Percentiles rank a stretch among this genome's conserved stretches.
These are phyloP conservation scores for Podargus strigoides DNA, from an alignment of 2,797 vertebrate genomes.

Conservation along the genomic window DNA sequence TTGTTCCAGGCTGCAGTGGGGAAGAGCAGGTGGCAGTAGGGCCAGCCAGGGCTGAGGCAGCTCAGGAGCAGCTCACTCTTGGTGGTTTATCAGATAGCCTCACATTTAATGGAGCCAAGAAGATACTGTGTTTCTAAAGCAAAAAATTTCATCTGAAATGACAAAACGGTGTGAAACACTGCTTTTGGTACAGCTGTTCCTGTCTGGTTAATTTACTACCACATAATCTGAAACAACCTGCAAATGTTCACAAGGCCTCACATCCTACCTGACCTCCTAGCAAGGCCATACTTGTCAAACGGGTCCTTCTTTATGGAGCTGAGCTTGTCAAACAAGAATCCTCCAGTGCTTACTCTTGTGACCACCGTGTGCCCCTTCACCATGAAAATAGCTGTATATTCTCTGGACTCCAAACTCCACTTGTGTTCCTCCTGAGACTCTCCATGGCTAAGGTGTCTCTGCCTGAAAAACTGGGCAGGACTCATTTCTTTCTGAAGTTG, in stretches of 20 bases:
- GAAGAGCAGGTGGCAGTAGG: not conserved
- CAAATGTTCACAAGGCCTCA: not conserved
- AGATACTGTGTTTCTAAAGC: not conserved
- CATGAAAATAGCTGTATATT: not conserved
- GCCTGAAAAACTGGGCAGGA: not conserved
- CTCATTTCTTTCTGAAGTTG: not conserved
- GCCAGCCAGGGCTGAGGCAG: not conserved
- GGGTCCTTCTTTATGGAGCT: not conserved
- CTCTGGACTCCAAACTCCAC: not conserved
- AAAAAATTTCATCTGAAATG: not conserved
- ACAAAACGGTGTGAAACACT: not conserved
- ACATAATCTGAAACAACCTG: not conserved
- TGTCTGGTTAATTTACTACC: not conserved
- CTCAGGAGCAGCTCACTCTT: not conserved
- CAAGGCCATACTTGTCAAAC: not conserved
- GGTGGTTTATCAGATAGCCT: not conserved
- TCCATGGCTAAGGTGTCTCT: not conserved
- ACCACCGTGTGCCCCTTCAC: fast-evolving
- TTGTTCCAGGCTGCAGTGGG: not conserved
- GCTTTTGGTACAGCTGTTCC: not conserved
- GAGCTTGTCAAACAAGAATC: not conserved
- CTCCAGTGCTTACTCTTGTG: not conserved
- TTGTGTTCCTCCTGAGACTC: not conserved
- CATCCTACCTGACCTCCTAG: not conserved
- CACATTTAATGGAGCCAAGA: not conserved